Evolutionary conservation across 2,888 invertebrate species (phyloP), one percentile per base, ranked within the genome.

Genomic region (Patella caerulea): DNA sequence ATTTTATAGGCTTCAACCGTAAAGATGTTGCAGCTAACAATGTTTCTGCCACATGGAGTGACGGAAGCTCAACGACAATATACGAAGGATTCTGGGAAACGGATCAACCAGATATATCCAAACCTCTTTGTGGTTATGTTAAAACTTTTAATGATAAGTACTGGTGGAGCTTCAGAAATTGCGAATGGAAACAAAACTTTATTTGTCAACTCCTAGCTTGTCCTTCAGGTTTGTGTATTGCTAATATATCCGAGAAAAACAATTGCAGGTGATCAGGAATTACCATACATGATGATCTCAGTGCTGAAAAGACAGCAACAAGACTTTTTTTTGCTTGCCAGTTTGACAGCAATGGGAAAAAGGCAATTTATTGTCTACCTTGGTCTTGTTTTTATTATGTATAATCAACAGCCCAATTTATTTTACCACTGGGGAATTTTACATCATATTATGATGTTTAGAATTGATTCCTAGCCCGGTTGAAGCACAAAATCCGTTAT

Each of bases 11-110:
- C 19, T 24, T 76, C n/a, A 73, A 76, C 34, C 53, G 76, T 72
- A 19, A 73, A 29, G 17, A 56, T 65, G 34, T 54, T 24, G 29
- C 69, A 2, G 34, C 53, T 17, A 72, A 71, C n/a, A 70, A 54
- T 4, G 29, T 69, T n/a, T 71, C 69, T 34, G 45, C 55, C 15
- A n/a, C 65, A 74, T 83, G 84, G 84, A 79, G 80, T 19, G 76
- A 82, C 73, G 83, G 81, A 11, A 56, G 69, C 14, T n/a, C 53
- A 2, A 72, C 78, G 17, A 74, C 75, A 15, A 14, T 79, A 2
- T 78, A 73, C 29, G 73, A 82, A 52, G 83, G 79, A 11, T 84
- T 82, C 75, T 83, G 84, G 84, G 77, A 74, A 24, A 72, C 78
- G 12, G 53, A 53, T 3, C 76, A 82, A 29, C 83, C 84, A 0